Evolutionary conservation across 2,113 vertebrate genomes (phyloP).

Genomic region (Martes martes): DNA sequence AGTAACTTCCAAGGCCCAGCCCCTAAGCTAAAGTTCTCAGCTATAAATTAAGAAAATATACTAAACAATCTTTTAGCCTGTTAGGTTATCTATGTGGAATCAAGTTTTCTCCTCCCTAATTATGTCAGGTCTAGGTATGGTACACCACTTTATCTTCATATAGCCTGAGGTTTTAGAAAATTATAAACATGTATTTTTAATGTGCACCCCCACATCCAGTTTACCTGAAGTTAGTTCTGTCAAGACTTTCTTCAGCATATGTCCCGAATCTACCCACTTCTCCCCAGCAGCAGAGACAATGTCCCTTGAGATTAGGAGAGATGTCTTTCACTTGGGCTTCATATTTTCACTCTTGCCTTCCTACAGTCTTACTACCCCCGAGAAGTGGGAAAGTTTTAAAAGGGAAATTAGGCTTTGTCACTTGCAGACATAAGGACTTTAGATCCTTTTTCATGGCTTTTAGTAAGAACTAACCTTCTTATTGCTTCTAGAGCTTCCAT

Average conservation of each 20-base stretch:
- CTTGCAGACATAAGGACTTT: background rate
- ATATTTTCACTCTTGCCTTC: background rate
- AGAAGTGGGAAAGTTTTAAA: background rate
- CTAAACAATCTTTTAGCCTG: background rate
- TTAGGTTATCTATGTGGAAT: background rate
- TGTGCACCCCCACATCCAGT: background rate
- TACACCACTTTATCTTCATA: background rate
- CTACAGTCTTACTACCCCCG: background rate
- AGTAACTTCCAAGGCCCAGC: background rate
- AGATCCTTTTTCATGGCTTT: background rate
- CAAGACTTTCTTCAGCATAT: background rate
- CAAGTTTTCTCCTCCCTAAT: background rate
- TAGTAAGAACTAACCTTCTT: background rate
- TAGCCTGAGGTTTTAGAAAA: background rate
- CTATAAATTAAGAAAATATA: background rate
- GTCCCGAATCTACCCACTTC: background rate
- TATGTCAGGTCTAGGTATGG: background rate
- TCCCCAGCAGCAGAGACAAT: background rate
- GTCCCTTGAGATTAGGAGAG: background rate
- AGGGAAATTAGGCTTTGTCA: background rate
- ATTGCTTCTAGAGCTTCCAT: background rate
- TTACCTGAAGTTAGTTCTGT: background rate
- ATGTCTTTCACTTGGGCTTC: background rate
- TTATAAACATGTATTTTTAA: background rate
- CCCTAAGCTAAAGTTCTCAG: background rate